These are phyloP conservation scores for Drosophila prostipennis DNA, from an alignment of 2,888 invertebrate species.

Conservation along the genomic window DNA sequence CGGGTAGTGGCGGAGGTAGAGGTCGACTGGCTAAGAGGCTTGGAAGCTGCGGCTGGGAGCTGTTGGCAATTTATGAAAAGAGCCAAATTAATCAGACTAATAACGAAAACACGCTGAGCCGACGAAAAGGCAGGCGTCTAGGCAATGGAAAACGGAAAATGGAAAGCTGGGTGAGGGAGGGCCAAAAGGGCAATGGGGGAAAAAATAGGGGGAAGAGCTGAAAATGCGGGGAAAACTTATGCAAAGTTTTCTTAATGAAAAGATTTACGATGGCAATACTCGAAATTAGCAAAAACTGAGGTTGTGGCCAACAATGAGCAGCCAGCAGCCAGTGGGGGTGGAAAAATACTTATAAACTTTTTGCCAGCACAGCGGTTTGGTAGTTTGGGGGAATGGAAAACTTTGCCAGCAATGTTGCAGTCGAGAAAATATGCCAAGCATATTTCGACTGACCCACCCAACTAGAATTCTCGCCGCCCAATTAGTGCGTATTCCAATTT, in stretches of 20 bases:
- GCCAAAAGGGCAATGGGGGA: conserved; percentile 7
- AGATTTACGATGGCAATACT: conserved; percentile 84
- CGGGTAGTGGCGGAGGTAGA: conserved; percentile 4
- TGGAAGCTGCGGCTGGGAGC: conserved; percentile 68
- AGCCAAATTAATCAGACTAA: conserved; percentile 85
- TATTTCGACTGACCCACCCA: conserved; percentile 18
- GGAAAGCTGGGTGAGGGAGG: neutral
- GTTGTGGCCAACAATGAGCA: conserved; percentile 72
- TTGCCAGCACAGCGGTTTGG: conserved; percentile 48
- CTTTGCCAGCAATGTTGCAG: conserved; percentile 43
- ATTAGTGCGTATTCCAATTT: conserved; percentile 49
- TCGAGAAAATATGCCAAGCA: conserved; percentile 43
- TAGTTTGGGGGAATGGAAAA: conserved; percentile 48
- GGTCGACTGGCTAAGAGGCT: conserved; percentile 31
- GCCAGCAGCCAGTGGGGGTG: conserved; percentile 26
- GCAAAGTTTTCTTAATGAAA: conserved; percentile 84
- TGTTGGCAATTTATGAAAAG: conserved; percentile 84
- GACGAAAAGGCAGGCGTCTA: conserved; percentile 70
- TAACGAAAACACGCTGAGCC: conserved; percentile 82
- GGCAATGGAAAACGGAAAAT: conserved; percentile 51
- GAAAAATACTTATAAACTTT: conserved; percentile 58
- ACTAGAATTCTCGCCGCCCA: conserved; percentile 21
- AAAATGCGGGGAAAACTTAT: conserved; percentile 70
- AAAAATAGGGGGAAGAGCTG: conserved; percentile 25
- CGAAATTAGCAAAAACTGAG: conserved; percentile 79